These are phyloP conservation scores for Coelinius sp. DNA, from an alignment of 2,888 invertebrate species.

Conservation along the genomic window DNA sequence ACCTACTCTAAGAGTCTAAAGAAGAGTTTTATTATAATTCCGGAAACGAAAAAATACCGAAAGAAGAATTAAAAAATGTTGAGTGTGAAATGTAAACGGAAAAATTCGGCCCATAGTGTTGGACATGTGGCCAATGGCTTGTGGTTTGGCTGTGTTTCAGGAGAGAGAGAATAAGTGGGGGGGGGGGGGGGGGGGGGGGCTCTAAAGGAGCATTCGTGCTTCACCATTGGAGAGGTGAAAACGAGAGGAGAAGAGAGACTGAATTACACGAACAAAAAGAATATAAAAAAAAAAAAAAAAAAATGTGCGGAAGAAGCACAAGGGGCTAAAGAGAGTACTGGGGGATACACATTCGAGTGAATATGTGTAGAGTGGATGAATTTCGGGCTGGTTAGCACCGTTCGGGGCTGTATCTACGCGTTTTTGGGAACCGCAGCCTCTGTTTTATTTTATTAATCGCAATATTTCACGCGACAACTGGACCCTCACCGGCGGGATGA, in stretches of 20 bases:
- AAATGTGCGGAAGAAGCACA: constrained; percentile 46
- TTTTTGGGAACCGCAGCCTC: constrained; percentile 68
- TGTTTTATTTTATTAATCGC: constrained; percentile 71
- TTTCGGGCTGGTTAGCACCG: constrained; percentile 61
- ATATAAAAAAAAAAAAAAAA: constrained; percentile 46
- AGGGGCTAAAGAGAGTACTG: neutral
- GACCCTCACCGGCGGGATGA: constrained; percentile 59
- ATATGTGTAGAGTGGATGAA: constrained; percentile 39
- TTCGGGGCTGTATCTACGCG: constrained; percentile 65
- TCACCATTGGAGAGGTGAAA: constrained; percentile 27
- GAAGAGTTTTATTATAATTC: neutral
- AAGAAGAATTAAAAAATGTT: constrained; percentile 37
- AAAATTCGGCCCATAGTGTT: constrained; percentile 52
- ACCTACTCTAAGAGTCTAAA: neutral
- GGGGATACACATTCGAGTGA: neutral
- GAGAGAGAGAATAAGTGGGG: constrained; percentile 31
- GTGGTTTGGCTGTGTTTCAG: constrained; percentile 68
- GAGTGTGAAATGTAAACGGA: constrained; percentile 41
- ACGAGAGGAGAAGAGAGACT: constrained; percentile 43
- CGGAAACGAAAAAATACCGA: neutral
- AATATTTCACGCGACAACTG: constrained; percentile 71
- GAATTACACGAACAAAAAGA: constrained; percentile 35
- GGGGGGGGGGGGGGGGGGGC: constrained; percentile 31
- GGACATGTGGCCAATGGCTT: constrained; percentile 52
- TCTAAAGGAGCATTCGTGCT: constrained; percentile 25